A percentile compares a stretch with the other conserved stretches of the same genome.
Conservation (phyloP, 2,888 invertebrate species). For the Heliconius ethilla region DNA sequence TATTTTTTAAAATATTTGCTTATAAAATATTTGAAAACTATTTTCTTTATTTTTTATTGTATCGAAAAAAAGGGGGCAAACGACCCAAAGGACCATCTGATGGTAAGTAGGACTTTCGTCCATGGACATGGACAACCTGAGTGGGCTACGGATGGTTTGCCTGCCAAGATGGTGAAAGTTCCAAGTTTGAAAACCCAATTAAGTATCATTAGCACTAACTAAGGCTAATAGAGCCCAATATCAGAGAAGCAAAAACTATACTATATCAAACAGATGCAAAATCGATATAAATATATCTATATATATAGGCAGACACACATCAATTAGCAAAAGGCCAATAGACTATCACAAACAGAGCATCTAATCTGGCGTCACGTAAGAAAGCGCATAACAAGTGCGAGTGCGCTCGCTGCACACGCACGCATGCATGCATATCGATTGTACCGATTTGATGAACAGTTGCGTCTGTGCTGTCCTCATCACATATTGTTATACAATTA, state of each 20-base stretch:
- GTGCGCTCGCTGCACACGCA: constrained; percentile 43
- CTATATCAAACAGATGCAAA: background rate
- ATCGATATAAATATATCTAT: too few relatives aligned
- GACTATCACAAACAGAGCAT: constrained; percentile 52
- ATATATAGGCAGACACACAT: constrained; percentile 20
- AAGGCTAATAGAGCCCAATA: too few relatives aligned
- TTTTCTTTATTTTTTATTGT: background rate
- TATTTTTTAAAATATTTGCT: too few relatives aligned
- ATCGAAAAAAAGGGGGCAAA: too few relatives aligned
- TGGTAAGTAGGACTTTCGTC: too few relatives aligned
- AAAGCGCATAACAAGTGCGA: constrained; percentile 57
- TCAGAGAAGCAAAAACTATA: too few relatives aligned
- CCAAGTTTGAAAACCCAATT: too few relatives aligned
- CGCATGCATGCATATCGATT: constrained; percentile 23
- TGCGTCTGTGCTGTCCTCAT: constrained; percentile 14
- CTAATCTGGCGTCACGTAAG: constrained; percentile 58
- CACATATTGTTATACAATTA: constrained; percentile 6
- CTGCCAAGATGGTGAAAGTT: too few relatives aligned
- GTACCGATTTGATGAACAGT: constrained; percentile 3
- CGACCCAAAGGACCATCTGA: too few relatives aligned
- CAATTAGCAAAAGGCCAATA: constrained; percentile 46
- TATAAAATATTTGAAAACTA: background rate
- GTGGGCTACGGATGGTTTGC: too few relatives aligned
- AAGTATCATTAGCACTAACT: too few relatives aligned
- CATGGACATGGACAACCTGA: too few relatives aligned